phyloP scores from a whole-genome alignment of 2,113 vertebrate species.

The Hiodon alosoides region DNA sequence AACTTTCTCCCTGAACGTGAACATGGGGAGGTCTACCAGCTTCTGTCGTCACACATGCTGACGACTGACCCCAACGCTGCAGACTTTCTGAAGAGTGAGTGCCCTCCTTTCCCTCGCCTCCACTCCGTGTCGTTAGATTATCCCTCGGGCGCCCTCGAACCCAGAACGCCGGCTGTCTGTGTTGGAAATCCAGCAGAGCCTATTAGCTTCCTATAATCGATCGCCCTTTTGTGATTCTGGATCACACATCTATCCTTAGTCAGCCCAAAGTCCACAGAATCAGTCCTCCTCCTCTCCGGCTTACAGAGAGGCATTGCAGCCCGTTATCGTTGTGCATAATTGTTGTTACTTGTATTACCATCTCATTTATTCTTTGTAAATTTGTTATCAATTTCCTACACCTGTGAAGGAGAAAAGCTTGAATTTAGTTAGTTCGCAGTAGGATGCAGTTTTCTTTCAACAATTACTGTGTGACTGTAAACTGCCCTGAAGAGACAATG shows the following conservation, averaged over 20 bases:
- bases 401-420: no score
- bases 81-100: constrained; percentile 77
- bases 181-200: background rate
- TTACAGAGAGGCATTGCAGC: background rate
- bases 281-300: background rate
- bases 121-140: background rate
- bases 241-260: background rate
- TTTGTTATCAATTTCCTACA: no score
- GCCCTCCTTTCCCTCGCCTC: constrained; percentile 11
- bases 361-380: no score
- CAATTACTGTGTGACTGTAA: no score
- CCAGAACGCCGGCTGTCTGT: background rate
- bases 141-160: background rate
- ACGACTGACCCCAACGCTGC: constrained; percentile 66
- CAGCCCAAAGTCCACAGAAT: background rate
- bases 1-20: constrained; percentile 86
- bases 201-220: background rate
- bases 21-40: constrained; percentile 78
- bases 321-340: no score
- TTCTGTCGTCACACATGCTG: constrained; percentile 74
- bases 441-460: no score
- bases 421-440: no score
- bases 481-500: no score
- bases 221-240: background rate
- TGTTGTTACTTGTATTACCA: no score